Percentiles rank a stretch among this genome's conserved stretches.
Evolutionary conservation across 2,888 invertebrate species (phyloP).

Genomic region (Aphodius sticticus): DNA sequence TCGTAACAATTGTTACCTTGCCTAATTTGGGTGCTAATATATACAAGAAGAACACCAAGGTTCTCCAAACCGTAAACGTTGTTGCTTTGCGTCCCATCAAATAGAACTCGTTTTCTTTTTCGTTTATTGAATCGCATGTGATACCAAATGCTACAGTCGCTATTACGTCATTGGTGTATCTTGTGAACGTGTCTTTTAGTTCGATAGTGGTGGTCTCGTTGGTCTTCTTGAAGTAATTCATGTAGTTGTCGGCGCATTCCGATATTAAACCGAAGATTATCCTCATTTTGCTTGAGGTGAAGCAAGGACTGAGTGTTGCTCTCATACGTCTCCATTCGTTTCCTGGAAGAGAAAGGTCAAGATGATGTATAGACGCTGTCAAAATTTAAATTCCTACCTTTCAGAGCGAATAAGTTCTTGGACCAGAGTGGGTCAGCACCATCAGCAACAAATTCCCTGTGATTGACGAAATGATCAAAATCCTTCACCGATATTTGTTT

Average conservation of each 20-base stretch:
- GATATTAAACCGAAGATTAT: slow-evolving; percentile 59
- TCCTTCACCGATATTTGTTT: slow-evolving; percentile 67
- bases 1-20: slow-evolving; percentile 19
- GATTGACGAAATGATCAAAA: slow-evolving; percentile 68
- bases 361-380: not conserved
- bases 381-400: slow-evolving; percentile 27
- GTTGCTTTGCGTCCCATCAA: slow-evolving; percentile 60
- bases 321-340: slow-evolving; percentile 57
- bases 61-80: slow-evolving; percentile 22
- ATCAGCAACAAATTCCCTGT: slow-evolving; percentile 46
- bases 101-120: slow-evolving; percentile 63
- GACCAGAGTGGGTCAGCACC: slow-evolving; percentile 62
- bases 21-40: slow-evolving; percentile 30
- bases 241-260: slow-evolving; percentile 49
- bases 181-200: slow-evolving; percentile 60
- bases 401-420: slow-evolving; percentile 49
- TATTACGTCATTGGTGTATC: slow-evolving; percentile 63
- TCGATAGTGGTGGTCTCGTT: slow-evolving; percentile 52
- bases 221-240: slow-evolving; percentile 40
- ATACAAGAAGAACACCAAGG: slow-evolving; percentile 27
- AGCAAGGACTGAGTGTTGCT: slow-evolving; percentile 59
- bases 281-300: slow-evolving; percentile 62
- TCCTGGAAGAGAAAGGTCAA: slow-evolving; percentile 15
- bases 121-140: slow-evolving; percentile 62
- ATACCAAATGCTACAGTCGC: slow-evolving; percentile 62